A percentile compares a stretch with the other conserved stretches of the same genome.
Evolutionary conservation across 2,797 vertebrate genomes (phyloP).

Genomic region (Diglossa cyanea): DNA sequence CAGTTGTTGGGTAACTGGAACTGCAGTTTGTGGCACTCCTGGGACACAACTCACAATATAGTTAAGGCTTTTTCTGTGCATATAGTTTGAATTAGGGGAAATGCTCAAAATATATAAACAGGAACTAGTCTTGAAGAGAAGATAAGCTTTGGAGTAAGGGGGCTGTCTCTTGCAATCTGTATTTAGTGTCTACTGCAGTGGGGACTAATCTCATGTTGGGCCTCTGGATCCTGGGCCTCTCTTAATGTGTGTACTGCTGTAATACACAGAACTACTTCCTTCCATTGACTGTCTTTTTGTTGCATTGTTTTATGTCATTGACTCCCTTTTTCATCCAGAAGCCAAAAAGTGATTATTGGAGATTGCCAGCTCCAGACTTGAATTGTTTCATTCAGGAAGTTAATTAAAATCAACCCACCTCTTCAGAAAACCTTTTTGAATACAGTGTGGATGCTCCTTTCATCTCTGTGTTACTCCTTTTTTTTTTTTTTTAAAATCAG

Average conservation of each 20-base stretch:
- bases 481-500: background rate
- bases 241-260: background rate
- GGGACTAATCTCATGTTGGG: background rate
- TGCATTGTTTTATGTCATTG: constrained; percentile 58
- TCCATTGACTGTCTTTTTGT: constrained; percentile 51
- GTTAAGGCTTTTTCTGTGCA: background rate
- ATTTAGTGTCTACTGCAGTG: background rate
- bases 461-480: background rate
- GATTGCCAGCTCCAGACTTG: constrained; percentile 50
- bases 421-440: constrained; percentile 37
- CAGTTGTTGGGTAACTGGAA: background rate
- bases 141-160: constrained; percentile 24
- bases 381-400: constrained; percentile 69
- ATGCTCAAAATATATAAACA: constrained; percentile 50
- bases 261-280: constrained; percentile 61
- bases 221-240: background rate
- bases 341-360: constrained; percentile 61
- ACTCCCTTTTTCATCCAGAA: constrained; percentile 56
- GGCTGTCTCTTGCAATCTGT: background rate
- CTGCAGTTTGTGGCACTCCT: background rate
- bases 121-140: constrained; percentile 42
- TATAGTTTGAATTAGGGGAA: constrained; percentile 40
- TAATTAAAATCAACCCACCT: constrained; percentile 65
- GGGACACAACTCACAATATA: background rate
- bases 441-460: constrained; percentile 47